Evolutionary conservation across 2,797 vertebrate genomes (phyloP), one percentile per base, ranked within the genome.

Genomic region (Characodon lateralis): DNA sequence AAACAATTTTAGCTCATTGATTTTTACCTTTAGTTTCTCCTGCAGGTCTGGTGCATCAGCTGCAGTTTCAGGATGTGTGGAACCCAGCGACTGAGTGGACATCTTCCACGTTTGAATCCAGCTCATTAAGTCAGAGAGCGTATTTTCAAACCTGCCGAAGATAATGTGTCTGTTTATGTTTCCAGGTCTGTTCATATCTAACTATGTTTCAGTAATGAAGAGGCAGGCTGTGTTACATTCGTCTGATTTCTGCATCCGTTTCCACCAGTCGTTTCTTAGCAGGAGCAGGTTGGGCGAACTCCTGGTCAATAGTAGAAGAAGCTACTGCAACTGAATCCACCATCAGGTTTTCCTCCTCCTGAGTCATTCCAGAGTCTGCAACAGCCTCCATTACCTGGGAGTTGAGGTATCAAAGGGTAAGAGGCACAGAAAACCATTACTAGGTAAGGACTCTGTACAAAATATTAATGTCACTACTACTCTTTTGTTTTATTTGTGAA

Each of bases 201-300:
- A 51, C 6, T 50, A 3, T 6, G 79, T 59, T 51, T 35, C 12
- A 20, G 20, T 4, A 39, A 61, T 68, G 13, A 16, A 28, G 9
- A 58, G 12, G 6, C 12, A 51, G 56, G 43, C 39, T 41, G 31
- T 13, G 35, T 39, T 95, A 99, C 98, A 90, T 94, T 94, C 93
- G 96, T 92, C 94, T 96, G 80, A 95, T 93, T 92, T 97, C 97
- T 1, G 79, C 74, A n/a, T 98, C 97, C 0, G 94, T 93, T 43
- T 96, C 96, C 85, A 97, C 85, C 92, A 98, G 96, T 24, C 96
- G 96, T 94, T 96, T 98, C 94, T 97, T 99, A 0, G 96, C 96
- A 0, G 96, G 97, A 28, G 97, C 96, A 0, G 97, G 96, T 0
- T 97, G 96, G 0, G 95, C 94, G 31, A 96, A 65, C 20, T 98